phyloP scores from a whole-genome alignment of 1,140 invertebrate genomes.

The Euwallacea similis region DNA sequence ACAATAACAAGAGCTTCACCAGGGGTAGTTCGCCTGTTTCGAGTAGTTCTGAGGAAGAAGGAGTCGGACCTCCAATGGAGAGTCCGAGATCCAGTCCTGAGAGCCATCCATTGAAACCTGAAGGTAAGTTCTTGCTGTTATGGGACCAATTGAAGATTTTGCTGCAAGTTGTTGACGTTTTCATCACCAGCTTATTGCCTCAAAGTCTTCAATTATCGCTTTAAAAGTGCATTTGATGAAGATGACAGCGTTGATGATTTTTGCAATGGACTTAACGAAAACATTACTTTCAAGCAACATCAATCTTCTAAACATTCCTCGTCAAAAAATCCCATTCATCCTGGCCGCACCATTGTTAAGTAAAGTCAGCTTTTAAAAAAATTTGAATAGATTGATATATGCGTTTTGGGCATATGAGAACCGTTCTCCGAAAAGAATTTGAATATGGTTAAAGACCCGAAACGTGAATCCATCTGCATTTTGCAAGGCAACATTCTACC shows the following conservation, averaged over 20 bases:
- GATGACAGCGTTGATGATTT: too few species aligned
- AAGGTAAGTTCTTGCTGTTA: constrained; percentile 46
- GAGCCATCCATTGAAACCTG: constrained; percentile 39
- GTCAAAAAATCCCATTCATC: too few species aligned
- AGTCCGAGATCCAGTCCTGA: constrained; percentile 49
- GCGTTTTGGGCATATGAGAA: constrained; percentile 23
- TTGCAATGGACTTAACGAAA: background rate
- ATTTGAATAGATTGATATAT: constrained; percentile 36
- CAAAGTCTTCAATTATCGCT: too few species aligned
- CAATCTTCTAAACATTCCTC: too few species aligned
- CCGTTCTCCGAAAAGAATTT: constrained; percentile 22
- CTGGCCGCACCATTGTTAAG: too few species aligned
- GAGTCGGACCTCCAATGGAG: constrained; percentile 47
- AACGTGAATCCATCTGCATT: constrained; percentile 32
- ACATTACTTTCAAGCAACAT: too few species aligned
- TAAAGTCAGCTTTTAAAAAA: constrained; percentile 10
- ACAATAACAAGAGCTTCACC: constrained; percentile 52
- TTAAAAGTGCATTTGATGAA: too few species aligned
- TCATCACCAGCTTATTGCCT: too few species aligned
- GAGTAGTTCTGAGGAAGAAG: constrained; percentile 51
- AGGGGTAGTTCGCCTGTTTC: constrained; percentile 50
- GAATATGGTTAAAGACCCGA: constrained; percentile 21
- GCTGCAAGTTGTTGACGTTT: too few species aligned
- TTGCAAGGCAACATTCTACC: constrained; percentile 28
- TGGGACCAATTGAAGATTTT: too few species aligned